Evolutionary conservation across 23 tunicate genomes (phyloP).

Genomic region (Pegea sp.): DNA sequence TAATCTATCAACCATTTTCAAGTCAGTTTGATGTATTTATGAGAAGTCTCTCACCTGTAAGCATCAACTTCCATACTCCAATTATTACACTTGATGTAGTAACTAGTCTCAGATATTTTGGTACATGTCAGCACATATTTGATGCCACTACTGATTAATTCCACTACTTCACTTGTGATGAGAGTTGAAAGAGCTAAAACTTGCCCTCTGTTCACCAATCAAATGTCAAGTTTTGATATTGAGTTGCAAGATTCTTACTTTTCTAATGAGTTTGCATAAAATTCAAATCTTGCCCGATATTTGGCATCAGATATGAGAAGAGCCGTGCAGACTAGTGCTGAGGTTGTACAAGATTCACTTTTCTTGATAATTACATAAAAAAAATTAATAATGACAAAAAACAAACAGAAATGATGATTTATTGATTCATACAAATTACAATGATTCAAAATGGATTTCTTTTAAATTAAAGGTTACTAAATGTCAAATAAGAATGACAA

Average conservation of each 20-base stretch:
- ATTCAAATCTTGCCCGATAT: constrained; percentile 49
- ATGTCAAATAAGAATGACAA: too few relatives aligned
- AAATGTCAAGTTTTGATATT: not conserved
- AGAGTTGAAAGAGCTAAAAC: constrained; percentile 49
- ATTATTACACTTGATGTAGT: constrained; percentile 53
- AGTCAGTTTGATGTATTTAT: not conserved
- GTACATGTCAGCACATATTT: constrained; percentile 59
- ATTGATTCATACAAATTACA: too few relatives aligned
- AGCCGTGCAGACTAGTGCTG: constrained; percentile 73
- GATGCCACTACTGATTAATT: constrained; percentile 40
- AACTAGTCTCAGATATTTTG: constrained; percentile 53
- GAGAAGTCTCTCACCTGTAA: constrained; percentile 32
- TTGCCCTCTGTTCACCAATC: constrained; percentile 40
- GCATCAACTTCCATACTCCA: constrained; percentile 81
- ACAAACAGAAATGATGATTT: too few relatives aligned
- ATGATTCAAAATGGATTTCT: constrained; percentile 1
- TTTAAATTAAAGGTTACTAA: not conserved
- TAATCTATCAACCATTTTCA: constrained; percentile 23
- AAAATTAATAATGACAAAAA: too few relatives aligned
- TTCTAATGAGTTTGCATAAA: constrained; percentile 67
- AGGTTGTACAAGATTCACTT: constrained; percentile 44
- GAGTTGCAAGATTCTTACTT: constrained; percentile 14
- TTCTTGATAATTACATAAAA: too few relatives aligned
- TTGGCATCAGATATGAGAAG: constrained; percentile 83
- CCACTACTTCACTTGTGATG: constrained; percentile 46